phyloP scores from a whole-genome alignment of 2,888 invertebrate species.

The Polietes domitor region DNA sequence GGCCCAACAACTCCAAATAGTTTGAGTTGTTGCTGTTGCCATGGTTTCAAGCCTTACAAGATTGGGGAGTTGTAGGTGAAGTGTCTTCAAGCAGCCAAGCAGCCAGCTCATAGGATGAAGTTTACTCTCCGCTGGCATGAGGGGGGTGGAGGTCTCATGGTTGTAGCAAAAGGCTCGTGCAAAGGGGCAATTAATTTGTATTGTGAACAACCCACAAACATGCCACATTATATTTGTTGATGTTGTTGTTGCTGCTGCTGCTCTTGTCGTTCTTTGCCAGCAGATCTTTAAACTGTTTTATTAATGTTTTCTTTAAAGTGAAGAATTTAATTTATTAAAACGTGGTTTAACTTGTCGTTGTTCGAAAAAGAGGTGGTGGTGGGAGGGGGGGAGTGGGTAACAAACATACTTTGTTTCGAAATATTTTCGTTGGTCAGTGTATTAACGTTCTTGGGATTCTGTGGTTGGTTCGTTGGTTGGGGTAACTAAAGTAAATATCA shows the following conservation, averaged over 20 bases:
- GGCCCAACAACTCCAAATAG: constrained; percentile 8
- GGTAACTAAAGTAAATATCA: not conserved
- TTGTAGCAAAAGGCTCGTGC: constrained; percentile 74
- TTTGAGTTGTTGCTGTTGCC: constrained; percentile 35
- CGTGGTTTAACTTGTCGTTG: constrained; percentile 51
- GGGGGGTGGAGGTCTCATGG: not conserved
- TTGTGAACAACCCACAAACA: constrained; percentile 71
- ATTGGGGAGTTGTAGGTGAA: constrained; percentile 66
- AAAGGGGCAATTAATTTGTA: constrained; percentile 80
- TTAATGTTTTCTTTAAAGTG: constrained; percentile 56
- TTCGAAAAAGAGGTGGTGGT: not conserved
- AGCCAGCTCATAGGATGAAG: no score
- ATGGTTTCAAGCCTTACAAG: constrained; percentile 40
- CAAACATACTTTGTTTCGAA: not conserved
- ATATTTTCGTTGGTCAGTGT: not conserved
- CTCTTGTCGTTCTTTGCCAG: constrained; percentile 10
- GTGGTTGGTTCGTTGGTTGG: not conserved
- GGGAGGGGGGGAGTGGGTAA: not conserved
- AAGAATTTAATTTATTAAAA: constrained; percentile 64
- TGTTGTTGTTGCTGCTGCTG: not conserved
- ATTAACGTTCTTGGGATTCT: not conserved
- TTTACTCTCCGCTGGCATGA: not conserved
- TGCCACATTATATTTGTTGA: constrained; percentile 66
- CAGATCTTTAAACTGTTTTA: constrained; percentile 33
- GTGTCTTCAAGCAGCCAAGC: constrained; percentile 9